These are phyloP conservation scores for Dendrolimus pini DNA, from an alignment of 2,888 invertebrate species.

Conservation along the genomic window DNA sequence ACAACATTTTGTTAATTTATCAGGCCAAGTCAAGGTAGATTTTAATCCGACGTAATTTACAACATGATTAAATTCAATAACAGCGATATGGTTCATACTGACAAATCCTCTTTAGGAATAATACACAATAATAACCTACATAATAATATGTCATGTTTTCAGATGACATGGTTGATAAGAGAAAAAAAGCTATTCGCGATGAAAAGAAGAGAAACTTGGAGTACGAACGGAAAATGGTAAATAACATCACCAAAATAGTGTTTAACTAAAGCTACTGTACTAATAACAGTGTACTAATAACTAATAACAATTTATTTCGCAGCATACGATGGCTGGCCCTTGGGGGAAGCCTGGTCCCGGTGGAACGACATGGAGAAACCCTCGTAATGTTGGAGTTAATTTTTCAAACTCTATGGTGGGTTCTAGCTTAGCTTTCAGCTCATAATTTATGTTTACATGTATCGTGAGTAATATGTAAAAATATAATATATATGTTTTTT, in stretches of 20 bases:
- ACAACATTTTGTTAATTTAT: not conserved
- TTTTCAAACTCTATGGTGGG: conserved; percentile 87
- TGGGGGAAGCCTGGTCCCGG: conserved; percentile 85
- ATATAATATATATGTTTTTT: conserved; percentile 8
- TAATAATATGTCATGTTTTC: conserved; percentile 23
- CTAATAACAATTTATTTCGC: conserved; percentile 27
- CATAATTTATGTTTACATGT: not conserved
- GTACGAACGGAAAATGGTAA: conserved; percentile 76
- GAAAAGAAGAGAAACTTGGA: conserved; percentile 63
- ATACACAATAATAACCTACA: not conserved
- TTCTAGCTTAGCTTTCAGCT: not conserved
- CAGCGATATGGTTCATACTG: no score
- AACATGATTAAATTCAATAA: no score
- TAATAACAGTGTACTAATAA: no score
- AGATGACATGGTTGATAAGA: conserved; percentile 78
- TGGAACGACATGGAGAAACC: conserved; percentile 84
- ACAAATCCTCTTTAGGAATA: not conserved
- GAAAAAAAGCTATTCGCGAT: conserved; percentile 62
- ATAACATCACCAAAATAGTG: not conserved
- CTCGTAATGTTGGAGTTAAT: conserved; percentile 81
- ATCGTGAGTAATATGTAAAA: not conserved
- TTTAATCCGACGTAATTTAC: no score
- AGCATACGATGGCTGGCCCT: conserved; percentile 67
- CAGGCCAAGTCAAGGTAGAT: no score
- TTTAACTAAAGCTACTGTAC: no score